Base-by-base conservation (phyloP, 2,113 vertebrate genomes). In the Trichomycterus rosablanca region DNA sequence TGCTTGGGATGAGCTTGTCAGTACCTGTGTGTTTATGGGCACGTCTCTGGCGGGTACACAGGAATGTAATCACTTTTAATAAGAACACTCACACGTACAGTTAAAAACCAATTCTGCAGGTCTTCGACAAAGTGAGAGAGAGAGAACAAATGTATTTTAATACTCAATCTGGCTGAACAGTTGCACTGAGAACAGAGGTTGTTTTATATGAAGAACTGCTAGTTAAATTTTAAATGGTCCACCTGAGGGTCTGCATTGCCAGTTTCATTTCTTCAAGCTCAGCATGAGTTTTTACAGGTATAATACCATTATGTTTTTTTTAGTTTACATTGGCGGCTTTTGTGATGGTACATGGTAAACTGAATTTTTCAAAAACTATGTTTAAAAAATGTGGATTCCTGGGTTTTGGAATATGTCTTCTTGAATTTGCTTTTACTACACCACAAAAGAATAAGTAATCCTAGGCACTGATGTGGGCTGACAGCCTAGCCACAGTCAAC, bases 1-100 rank as follows among this genome's bases (percentile, higher is more conserved):
- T 28, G 28, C 35, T 51, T 5, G 18, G 35, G 43, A 56, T 60
- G 50, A 32, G 39, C 66, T 50, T 63, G 65, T 59, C 46, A n/a
- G n/a, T n/a, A n/a, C n/a, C n/a, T 59, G 18, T 50, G 70, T 45
- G 19, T 52, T 67, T 16, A 52, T 65, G 68, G 45, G 49, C 44
- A 26, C 35, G 20, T 32, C 20, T 54, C 45, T 11, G 26, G 19
- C 43, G 49, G 30, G 66, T 37, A 48, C 39, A 45, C 48, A 1
- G 26, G n/a, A 6, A 49, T 58, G 67, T 70, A 53, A 70, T 62
- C 28, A 45, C 53, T 56, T 64, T 73, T 66, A 65, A 65, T 65
- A 32, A 58, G 37, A 59, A 37, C 16, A 35, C n/a, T 39, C 42
- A 65, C 15, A 42, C 9, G 32, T 18, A 42, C 18, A 57, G 19